Conservation (phyloP, 2,113 vertebrate genomes). For the Zapornia atra region DNA sequence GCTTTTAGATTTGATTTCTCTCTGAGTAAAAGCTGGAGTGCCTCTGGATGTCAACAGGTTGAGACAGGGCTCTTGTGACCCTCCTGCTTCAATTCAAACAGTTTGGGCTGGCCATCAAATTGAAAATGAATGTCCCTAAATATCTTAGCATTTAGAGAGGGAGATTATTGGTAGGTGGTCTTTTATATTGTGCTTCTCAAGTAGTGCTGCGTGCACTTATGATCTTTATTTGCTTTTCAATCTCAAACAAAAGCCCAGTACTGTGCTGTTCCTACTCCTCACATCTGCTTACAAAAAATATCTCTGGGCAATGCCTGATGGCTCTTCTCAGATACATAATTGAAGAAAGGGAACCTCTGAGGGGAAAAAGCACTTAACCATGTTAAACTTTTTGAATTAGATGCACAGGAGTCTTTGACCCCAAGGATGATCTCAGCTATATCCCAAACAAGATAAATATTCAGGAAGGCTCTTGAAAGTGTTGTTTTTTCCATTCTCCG, state of each 20-base stretch:
- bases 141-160: background rate
- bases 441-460: conserved; percentile 17
- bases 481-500: background rate
- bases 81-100: background rate
- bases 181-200: background rate
- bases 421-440: background rate
- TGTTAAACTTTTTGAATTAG: conserved; percentile 25
- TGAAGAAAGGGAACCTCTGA: conserved; percentile 24
- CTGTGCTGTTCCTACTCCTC: background rate
- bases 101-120: background rate
- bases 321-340: background rate
- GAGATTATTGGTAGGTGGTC: background rate
- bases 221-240: background rate
- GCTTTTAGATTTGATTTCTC: background rate
- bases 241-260: background rate
- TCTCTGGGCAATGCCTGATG: background rate
- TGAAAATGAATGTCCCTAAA: background rate
- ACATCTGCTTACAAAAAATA: background rate
- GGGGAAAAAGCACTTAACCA: background rate
- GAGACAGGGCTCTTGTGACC: background rate
- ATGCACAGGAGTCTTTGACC: background rate
- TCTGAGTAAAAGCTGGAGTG: background rate
- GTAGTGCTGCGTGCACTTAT: background rate
- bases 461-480: conserved; percentile 15
- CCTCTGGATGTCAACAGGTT: background rate